These are phyloP conservation scores for Tethya wilhelma DNA, from an alignment of 37 sponge, comb jelly and placozoan species.

Conservation along the genomic window DNA sequence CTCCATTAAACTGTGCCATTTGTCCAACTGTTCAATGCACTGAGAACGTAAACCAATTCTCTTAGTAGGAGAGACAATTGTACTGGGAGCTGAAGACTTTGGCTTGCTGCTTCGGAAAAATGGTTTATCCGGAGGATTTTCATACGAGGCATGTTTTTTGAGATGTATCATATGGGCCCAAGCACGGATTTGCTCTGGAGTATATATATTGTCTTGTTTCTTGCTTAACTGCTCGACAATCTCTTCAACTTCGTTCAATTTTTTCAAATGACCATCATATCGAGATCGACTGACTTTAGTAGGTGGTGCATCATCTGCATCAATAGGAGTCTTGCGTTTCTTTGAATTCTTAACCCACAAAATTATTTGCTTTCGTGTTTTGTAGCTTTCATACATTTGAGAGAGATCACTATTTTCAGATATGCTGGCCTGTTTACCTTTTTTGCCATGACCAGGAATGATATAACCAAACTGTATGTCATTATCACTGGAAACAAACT, in stretches of 20 bases:
- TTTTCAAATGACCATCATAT: constrained; percentile 3
- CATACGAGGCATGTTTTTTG: too few species aligned
- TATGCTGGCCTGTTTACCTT: background rate
- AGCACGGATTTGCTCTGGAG: too few species aligned
- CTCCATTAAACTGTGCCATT: constrained; percentile 29
- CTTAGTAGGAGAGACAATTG: constrained; percentile 20
- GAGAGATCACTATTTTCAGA: background rate
- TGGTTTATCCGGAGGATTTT: too few species aligned
- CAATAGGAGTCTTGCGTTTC: too few species aligned
- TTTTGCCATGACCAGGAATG: constrained; percentile 19
- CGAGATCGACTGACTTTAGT: background rate
- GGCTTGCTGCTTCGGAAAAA: too few species aligned
- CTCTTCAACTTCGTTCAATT: constrained; percentile 16
- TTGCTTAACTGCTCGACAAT: too few species aligned
- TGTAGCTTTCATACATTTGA: background rate
- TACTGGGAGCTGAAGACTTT: too few species aligned
- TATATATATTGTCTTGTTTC: too few species aligned
- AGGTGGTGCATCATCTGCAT: too few species aligned
- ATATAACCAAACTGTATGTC: constrained; percentile 12
- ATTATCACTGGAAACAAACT: background rate
- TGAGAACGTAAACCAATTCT: background rate
- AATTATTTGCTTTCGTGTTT: background rate
- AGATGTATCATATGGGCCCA: too few species aligned
- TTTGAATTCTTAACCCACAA: background rate
- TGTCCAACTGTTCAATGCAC: constrained; percentile 24